Base-by-base conservation (phyloP, 2,113 vertebrate species). In the Haemorhous mexicanus region DNA sequence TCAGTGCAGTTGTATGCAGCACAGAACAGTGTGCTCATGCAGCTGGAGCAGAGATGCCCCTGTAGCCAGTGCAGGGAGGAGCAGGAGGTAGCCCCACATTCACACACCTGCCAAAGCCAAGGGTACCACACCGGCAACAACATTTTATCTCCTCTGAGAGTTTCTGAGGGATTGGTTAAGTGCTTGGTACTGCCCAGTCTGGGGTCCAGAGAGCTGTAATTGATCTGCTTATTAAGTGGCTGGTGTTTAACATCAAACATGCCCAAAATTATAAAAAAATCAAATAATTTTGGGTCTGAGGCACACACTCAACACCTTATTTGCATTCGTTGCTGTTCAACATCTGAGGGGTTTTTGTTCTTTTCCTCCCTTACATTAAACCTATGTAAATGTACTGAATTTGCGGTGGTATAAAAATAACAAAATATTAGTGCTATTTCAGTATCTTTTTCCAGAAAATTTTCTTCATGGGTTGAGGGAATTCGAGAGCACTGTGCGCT, bases 21-120 rank as follows among this genome's bases (percentile, higher is more conserved):
- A 35, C 12, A 49, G 37, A 61, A 8, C 5, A 7, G 37, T 1
- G 46, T 15, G 33, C 61, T 75, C 17, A 16, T 2, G 58, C 41
- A n/a, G 49, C 30, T 19, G 28, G 10, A 63, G 35, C 15, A 53
- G 53, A 43, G 30, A 14, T n/a, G 49, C 6, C 37, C 58, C 44
- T 0, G 0, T 28, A 66, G n/a, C 30, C 7, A 1, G 0, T 30
- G 67, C 58, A 77, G 58, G 16, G 28, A 58, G 11, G n/a, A 49
- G 52, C 20, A 43, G 49, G 12, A 76, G 21, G 21, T 1, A 49
- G 13, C 19, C 12, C 30, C 0, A 0, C 32, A 18, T 32, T 84
- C 33, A 9, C 0, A 0, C 24, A 37, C 1, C 1, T 79, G 33
- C 37, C 32, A 49, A 69, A 73, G 18, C 9, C 0, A 2, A 43